Conservation (phyloP, 2,113 vertebrate genomes). For the Ariopsis seemanni region DNA sequence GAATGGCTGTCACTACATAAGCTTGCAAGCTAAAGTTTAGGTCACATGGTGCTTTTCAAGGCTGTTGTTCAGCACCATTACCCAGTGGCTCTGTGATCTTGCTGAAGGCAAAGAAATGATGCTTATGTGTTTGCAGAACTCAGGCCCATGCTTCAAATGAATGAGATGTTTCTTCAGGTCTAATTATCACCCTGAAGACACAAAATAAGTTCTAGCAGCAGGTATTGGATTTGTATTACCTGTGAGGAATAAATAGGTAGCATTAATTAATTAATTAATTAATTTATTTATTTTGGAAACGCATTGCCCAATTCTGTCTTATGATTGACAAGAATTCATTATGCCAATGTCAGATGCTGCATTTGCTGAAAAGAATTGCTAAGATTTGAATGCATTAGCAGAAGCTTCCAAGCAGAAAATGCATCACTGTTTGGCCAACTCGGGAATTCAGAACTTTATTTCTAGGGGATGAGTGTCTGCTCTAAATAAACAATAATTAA, state of each 20-base stretch:
- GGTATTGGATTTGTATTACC: conserved; percentile 25
- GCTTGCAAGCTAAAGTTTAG: conserved; percentile 26
- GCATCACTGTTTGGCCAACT: not conserved
- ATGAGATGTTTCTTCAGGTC: conserved; percentile 1
- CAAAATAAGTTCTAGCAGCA: conserved; percentile 7
- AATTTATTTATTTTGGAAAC: not conserved
- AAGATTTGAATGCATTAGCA: not conserved
- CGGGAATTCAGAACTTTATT: not conserved
- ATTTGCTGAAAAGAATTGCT: not conserved
- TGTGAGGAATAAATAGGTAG: not conserved
- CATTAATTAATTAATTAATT: not conserved
- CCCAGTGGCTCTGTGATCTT: conserved; percentile 40
- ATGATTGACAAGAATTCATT: conserved; percentile 23
- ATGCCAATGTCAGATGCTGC: not conserved
- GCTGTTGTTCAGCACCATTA: conserved; percentile 35
- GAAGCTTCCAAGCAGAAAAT: not conserved
- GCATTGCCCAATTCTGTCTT: not conserved
- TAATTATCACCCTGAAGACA: conserved; percentile 47
- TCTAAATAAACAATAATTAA: not conserved
- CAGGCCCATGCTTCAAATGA: conserved; percentile 26
- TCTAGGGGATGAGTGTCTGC: not conserved
- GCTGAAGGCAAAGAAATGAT: conserved; percentile 39
- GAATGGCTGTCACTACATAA: conserved; percentile 1
- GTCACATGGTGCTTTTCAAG: conserved; percentile 13
- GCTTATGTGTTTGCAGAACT: conserved; percentile 5